Conservation (phyloP, 2,113 vertebrate genomes). For the Urocitellus parryii region DNA sequence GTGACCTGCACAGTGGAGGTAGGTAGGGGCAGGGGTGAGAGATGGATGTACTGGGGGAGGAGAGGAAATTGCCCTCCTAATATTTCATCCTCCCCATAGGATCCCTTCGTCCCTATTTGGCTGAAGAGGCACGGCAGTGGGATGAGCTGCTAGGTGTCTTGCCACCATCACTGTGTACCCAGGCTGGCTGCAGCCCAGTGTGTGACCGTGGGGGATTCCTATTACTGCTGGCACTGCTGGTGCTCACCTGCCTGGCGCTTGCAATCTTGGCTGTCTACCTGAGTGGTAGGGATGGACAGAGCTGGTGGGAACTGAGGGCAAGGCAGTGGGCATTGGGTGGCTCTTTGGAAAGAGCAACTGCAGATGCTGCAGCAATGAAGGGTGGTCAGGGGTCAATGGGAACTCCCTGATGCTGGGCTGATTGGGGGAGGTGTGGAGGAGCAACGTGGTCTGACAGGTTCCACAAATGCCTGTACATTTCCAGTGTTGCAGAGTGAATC, state of each 20-base stretch:
- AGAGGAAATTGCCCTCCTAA: background rate
- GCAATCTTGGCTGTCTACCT: slow-evolving; percentile 87
- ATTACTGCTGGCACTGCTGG: slow-evolving; percentile 87
- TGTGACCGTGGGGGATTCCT: slow-evolving; percentile 85
- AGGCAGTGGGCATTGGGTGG: background rate
- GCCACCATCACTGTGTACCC: slow-evolving; percentile 78
- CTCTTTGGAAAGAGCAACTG: background rate
- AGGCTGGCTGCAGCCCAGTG: slow-evolving; percentile 61
- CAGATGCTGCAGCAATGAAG: background rate
- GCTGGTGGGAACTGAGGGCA: background rate
- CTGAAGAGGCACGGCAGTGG: background rate
- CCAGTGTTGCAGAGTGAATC: slow-evolving; percentile 89
- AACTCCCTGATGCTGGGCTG: background rate
- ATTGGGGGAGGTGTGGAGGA: background rate
- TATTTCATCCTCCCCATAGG: background rate
- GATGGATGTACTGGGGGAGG: fast-evolving
- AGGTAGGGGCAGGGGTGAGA: background rate
- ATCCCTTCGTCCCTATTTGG: background rate
- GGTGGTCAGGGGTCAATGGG: background rate
- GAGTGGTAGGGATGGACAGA: slow-evolving; percentile 81
- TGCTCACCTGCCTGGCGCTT: slow-evolving; percentile 87
- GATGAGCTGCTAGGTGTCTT: slow-evolving; percentile 67
- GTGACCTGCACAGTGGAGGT: slow-evolving; percentile 90
- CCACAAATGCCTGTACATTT: background rate
- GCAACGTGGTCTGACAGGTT: background rate